A percentile compares a stretch with the other conserved stretches of the same genome.
Conservation (phyloP, 2,113 vertebrate genomes). For the Daubentonia madagascariensis region DNA sequence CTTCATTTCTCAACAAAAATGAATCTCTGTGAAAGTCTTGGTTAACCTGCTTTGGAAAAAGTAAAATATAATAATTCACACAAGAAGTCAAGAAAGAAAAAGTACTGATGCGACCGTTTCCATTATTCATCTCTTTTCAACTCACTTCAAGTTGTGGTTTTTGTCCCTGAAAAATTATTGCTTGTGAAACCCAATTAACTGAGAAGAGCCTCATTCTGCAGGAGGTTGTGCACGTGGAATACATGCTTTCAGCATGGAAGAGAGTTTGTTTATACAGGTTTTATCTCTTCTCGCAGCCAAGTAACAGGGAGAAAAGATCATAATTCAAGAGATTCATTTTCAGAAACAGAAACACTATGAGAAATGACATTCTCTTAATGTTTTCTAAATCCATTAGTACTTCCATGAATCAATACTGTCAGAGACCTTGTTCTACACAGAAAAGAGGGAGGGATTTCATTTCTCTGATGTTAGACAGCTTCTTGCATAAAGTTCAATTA, state of each 20-base stretch:
- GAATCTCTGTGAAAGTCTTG: slow-evolving; percentile 43
- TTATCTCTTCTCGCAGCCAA: slow-evolving; percentile 59
- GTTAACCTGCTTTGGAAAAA: slow-evolving; percentile 30
- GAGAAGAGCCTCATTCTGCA: neutral
- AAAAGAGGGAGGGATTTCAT: slow-evolving; percentile 4
- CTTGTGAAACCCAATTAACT: slow-evolving; percentile 45
- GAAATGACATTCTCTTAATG: slow-evolving; percentile 71
- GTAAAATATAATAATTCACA: slow-evolving; percentile 6
- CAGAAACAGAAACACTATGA: slow-evolving; percentile 72
- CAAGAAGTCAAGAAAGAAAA: slow-evolving; percentile 21
- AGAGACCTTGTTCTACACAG: slow-evolving; percentile 61
- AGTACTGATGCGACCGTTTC: slow-evolving; percentile 12
- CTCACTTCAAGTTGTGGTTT: slow-evolving; percentile 41
- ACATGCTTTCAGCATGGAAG: slow-evolving; percentile 52
- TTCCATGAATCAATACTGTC: slow-evolving; percentile 68
- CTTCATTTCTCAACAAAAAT: slow-evolving; percentile 43
- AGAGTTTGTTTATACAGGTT: slow-evolving; percentile 57
- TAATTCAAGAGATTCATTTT: slow-evolving; percentile 76
- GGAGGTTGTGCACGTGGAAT: rapidly evolving
- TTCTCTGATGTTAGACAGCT: slow-evolving; percentile 64
- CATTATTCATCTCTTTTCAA: slow-evolving; percentile 32
- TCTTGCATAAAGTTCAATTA: slow-evolving; percentile 70
- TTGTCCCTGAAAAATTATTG: slow-evolving; percentile 51
- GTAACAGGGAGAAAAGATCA: slow-evolving; percentile 58
- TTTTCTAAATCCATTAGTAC: slow-evolving; percentile 78